Evolutionary conservation across 2,888 invertebrate genomes (phyloP), one percentile per base, ranked within the genome.

Genomic region (Atethmia centrago): DNA sequence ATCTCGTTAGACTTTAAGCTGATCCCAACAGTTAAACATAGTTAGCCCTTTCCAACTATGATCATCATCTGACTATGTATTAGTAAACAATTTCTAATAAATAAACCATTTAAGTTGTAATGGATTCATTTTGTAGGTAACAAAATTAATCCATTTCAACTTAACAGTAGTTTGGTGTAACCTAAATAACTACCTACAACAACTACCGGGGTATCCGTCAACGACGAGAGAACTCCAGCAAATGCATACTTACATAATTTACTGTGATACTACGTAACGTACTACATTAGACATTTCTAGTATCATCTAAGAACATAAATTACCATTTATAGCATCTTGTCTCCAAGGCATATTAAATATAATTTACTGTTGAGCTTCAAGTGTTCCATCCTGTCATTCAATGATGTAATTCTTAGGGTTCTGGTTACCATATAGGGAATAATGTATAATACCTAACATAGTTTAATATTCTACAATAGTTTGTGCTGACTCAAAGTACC

Each of bases 371-470:
- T 64, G 51, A 53, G 51, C 51, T 53, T n/a, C 51, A 79, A 79
- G 68, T 79, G 79, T 12, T 70, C 25, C 69, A 73, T 80, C 77
- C 82, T 80, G 80, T 69, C 21, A 40, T 66, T 51, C 36, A 69
- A 47, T 73, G 12, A 68, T 42, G 40, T 56, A 59, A 67, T 67
- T 66, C 53, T 58, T 47, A 42, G 31, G 65, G 14, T 4, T 80
- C 80, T 59, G 59, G 73, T 73, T 82, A 67, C 69, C 21, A 16
- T 59, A 16, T 47, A 47, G 14, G 25, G 58, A 45, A 40, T 55
- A n/a, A 31, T 51, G 51, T 36, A 53, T 28, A 36, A 47, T 31
- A 59, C 71, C 31, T 56, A 40, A 62, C 28, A 62, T 19, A n/a
- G 25, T 56, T 56, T 65, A 42, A 56, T 64, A 67, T 71, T 71